Percentiles rank a stretch among this genome's conserved stretches.
Evolutionary conservation across 2,888 invertebrate genomes (phyloP).

Genomic region (Ptycholaimellus sp.): DNA sequence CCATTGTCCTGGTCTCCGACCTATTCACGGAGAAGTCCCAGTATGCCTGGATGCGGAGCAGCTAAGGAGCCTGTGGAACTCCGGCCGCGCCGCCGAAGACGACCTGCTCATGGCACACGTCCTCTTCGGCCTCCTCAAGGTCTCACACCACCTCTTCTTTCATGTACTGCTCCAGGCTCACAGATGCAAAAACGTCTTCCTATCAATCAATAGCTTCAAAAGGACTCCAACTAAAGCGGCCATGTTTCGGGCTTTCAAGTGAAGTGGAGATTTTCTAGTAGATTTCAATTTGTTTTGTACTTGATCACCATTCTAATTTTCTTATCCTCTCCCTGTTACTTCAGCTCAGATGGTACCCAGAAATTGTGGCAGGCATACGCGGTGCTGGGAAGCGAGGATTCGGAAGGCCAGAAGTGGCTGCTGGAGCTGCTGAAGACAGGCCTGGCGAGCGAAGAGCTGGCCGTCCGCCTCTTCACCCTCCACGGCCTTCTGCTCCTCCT

Average conservation of each 20-base stretch:
- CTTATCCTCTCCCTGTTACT: too few species aligned
- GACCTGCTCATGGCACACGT: conserved; percentile 49
- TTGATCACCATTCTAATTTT: too few species aligned
- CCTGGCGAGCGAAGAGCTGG: conserved; percentile 39
- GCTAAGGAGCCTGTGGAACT: conserved; percentile 40
- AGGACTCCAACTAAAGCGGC: too few species aligned
- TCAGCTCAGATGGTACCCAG: too few species aligned
- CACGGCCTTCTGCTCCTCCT: conserved; percentile 44
- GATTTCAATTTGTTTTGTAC: too few species aligned
- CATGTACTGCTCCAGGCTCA: too few species aligned
- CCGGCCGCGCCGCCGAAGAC: conserved; percentile 46
- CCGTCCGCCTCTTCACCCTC: conserved; percentile 40
- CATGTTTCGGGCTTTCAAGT: too few species aligned
- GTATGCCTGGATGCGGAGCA: conserved; percentile 54
- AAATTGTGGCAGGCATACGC: too few species aligned
- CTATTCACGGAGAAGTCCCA: conserved; percentile 44
- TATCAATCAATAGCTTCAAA: too few species aligned
- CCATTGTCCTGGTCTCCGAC: conserved; percentile 43
- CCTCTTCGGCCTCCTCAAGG: conserved; percentile 42
- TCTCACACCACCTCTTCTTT: too few species aligned
- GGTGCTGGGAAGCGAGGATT: neutral
- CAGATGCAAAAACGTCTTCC: too few species aligned
- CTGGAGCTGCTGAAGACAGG: conserved; percentile 21
- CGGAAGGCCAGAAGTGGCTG: neutral
- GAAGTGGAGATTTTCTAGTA: too few species aligned